Evolutionary conservation across 2,113 vertebrate species (phyloP).

Genomic region (Leuciscus idus): DNA sequence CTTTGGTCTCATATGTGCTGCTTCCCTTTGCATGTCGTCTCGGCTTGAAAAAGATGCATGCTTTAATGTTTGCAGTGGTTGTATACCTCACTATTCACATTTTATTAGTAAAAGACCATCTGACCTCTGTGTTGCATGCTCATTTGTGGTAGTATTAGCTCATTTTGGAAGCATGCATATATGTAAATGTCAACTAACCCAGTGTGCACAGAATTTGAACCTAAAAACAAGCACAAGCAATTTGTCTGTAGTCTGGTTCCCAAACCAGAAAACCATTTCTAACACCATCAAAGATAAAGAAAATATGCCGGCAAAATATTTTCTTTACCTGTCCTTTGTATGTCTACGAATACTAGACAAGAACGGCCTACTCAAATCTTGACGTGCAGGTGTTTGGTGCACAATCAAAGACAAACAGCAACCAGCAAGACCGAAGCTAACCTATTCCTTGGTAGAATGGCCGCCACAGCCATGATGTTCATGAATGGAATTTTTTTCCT

Average conservation of each 20-base stretch:
- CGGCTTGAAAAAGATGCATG: background rate
- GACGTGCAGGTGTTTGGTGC: constrained; percentile 42
- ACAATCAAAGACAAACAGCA: constrained; percentile 30
- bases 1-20: constrained; percentile 33
- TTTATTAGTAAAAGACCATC: constrained; percentile 12
- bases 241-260: constrained; percentile 64
- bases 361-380: constrained; percentile 50
- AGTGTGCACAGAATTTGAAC: constrained; percentile 67
- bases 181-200: constrained; percentile 71
- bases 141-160: constrained; percentile 67
- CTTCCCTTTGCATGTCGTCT: constrained; percentile 68
- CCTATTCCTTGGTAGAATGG: constrained; percentile 34
- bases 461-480: constrained; percentile 21
- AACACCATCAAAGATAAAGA: constrained; percentile 74
- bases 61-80: constrained; percentile 21
- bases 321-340: constrained; percentile 64
- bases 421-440: background rate
- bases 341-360: constrained; percentile 49
- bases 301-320: constrained; percentile 63
- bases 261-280: constrained; percentile 73
- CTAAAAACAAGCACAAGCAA: constrained; percentile 64
- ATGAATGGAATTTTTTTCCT: constrained; percentile 72
- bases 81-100: constrained; percentile 40
- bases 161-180: constrained; percentile 75
- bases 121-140: constrained; percentile 69